phyloP scores from a whole-genome alignment of 2,113 vertebrate species.

The Anolis sagrei region DNA sequence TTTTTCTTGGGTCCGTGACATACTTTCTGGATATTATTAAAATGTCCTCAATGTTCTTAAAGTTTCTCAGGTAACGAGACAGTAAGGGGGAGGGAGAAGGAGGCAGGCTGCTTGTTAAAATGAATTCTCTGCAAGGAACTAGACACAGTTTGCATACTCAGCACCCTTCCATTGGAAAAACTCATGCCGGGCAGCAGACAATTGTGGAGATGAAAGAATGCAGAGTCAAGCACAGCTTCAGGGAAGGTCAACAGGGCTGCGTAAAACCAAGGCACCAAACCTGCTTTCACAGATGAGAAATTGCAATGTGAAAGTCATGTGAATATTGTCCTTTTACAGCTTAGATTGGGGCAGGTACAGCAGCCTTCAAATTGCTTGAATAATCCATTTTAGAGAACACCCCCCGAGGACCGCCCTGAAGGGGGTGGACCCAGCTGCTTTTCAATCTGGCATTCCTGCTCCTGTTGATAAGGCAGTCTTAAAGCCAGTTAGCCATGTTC shows the following conservation, averaged over 20 bases:
- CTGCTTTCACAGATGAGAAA: conserved; percentile 18
- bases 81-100: background rate
- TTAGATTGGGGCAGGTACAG: background rate
- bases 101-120: background rate
- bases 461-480: conserved; percentile 22
- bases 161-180: background rate
- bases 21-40: background rate
- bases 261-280: conserved; percentile 11
- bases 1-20: background rate
- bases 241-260: background rate
- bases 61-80: conserved; percentile 20
- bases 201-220: conserved; percentile 12
- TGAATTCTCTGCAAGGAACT: background rate
- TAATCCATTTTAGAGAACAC: conserved; percentile 8
- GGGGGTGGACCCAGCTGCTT: background rate
- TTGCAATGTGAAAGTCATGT: background rate
- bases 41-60: background rate
- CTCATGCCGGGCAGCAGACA: background rate
- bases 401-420: background rate
- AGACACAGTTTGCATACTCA: background rate
- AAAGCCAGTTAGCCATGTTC: background rate
- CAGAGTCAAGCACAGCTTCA: background rate
- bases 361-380: background rate
- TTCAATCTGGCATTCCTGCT: background rate
- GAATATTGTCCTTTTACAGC: background rate